Percentiles rank a stretch among this genome's conserved stretches.
phyloP scores from a whole-genome alignment of 1,140 invertebrate genomes.

The Lepidurus couesii region DNA sequence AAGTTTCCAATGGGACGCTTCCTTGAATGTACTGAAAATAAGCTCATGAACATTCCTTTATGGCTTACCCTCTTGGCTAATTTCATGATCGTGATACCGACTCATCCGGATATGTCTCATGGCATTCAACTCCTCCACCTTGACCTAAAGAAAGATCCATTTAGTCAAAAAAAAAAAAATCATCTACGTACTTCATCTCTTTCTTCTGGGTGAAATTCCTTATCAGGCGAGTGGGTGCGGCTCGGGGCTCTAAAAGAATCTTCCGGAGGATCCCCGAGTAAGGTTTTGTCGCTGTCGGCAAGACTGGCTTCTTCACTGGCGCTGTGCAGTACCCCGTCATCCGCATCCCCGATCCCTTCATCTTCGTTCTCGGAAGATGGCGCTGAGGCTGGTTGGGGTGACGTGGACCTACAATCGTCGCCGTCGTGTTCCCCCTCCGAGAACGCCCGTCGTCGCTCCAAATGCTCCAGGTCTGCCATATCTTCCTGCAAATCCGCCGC shows the following conservation, averaged over 20 bases:
- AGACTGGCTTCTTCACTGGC: conserved; percentile 73
- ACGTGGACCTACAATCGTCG: conserved; percentile 29
- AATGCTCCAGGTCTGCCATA: background rate
- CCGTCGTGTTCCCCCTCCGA: conserved; percentile 32
- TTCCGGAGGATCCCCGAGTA: conserved; percentile 57
- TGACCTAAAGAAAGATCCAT: background rate
- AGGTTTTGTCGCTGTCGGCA: conserved; percentile 58
- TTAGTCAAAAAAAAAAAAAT: background rate
- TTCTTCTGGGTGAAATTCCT: background rate
- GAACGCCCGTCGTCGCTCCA: conserved; percentile 28
- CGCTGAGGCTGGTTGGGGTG: conserved; percentile 27
- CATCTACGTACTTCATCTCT: background rate
- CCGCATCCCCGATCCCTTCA: background rate
- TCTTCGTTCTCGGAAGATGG: conserved; percentile 27
- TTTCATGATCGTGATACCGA: background rate
- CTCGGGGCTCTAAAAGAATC: conserved; percentile 36
- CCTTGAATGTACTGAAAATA: too few species aligned
- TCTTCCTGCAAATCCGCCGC: background rate
- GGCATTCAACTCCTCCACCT: background rate
- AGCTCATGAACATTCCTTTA: background rate
- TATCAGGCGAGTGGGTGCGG: background rate
- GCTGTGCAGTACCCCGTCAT: conserved; percentile 20
- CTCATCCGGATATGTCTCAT: background rate
- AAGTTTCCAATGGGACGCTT: too few species aligned
- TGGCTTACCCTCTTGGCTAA: background rate